Conservation (phyloP, 2,888 invertebrate species). For the Gisinianus flammeolus region DNA sequence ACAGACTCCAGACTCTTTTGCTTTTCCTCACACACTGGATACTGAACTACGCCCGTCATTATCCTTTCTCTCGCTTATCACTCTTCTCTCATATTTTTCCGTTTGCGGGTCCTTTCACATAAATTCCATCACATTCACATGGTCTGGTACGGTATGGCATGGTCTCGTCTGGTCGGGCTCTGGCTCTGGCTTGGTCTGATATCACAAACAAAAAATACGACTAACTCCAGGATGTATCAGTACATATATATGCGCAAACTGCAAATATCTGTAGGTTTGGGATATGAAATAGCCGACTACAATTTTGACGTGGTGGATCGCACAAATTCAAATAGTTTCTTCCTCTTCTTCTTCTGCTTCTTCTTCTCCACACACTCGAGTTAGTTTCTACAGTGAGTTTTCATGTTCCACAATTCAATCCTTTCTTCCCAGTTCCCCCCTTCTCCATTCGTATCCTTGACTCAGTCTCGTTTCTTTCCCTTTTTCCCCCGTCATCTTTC, state of each 20-base stretch:
- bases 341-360: neutral
- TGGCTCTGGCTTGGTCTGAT: too few relatives aligned
- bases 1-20: constrained; percentile 39
- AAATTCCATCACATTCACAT: constrained; percentile 37
- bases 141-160: neutral
- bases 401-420: constrained; percentile 6
- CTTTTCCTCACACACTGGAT: neutral
- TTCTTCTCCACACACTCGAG: neutral
- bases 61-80: constrained; percentile 40
- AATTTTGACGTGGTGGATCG: constrained; percentile 14
- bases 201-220: too few relatives aligned
- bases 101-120: constrained; percentile 25
- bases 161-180: neutral
- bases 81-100: constrained; percentile 38
- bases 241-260: neutral
- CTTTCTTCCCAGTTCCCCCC: neutral
- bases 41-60: constrained; percentile 44
- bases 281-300: neutral
- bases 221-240: neutral
- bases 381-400: neutral
- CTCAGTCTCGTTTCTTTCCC: constrained; percentile 1
- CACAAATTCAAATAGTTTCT: constrained; percentile 18
- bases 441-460: constrained; percentile 15
- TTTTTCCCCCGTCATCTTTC: neutral
- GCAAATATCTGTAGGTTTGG: neutral